Conservation (phyloP, 1,140 invertebrate genomes). For the Leptinotarsa defecta region DNA sequence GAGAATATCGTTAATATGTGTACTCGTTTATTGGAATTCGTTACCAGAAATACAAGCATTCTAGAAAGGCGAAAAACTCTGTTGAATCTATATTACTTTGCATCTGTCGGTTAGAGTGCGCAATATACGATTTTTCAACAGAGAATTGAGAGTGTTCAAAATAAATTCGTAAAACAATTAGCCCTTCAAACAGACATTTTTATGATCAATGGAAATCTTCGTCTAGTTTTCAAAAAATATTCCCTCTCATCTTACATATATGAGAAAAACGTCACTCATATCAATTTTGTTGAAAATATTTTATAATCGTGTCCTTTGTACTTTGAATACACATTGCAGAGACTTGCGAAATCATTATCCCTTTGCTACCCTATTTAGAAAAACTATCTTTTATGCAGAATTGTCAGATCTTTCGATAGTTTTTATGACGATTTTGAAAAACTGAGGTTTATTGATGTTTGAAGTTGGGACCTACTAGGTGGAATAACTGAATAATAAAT, state of each 20-base stretch:
- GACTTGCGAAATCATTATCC: neutral
- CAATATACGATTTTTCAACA: neutral
- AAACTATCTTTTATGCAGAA: neutral
- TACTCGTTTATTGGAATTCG: too few relatives aligned
- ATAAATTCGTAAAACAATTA: neutral
- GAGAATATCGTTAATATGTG: too few relatives aligned
- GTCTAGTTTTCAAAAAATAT: neutral
- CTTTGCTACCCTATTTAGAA: neutral
- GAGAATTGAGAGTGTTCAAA: neutral
- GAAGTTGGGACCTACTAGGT: too few relatives aligned
- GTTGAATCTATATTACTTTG: neutral
- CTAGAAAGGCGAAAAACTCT: too few relatives aligned
- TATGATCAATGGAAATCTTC: neutral
- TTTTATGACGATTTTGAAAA: neutral
- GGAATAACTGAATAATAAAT: too few relatives aligned
- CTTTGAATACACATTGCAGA: neutral
- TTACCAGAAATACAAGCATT: too few relatives aligned
- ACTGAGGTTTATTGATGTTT: neutral
- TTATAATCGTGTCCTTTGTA: neutral
- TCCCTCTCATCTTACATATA: neutral
- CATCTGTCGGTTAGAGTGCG: neutral
- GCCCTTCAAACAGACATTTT: neutral
- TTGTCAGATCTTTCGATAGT: neutral
- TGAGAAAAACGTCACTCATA: neutral
- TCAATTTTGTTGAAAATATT: neutral